Base-by-base conservation (phyloP, 2,113 vertebrate species). In the Hystrix cristata region DNA sequence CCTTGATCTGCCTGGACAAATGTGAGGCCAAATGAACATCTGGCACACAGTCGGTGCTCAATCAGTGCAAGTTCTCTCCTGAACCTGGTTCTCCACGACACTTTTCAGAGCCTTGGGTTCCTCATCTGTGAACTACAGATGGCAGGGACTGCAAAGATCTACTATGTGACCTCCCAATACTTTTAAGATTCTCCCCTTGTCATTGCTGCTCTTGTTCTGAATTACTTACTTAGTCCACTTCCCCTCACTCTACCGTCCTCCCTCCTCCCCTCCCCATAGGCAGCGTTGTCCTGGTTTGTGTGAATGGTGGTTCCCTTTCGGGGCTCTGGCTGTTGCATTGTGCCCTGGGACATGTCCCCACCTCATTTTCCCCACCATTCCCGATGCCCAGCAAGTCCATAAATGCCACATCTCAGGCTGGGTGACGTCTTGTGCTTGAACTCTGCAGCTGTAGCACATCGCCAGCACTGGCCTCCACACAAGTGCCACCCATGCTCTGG, bases 401-500 rank as follows among this genome's bases (percentile, higher is more conserved):
- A 82, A 27, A n/a, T 1, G 25, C 18, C 25, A 2, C 3, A 8
- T 5, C 46, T 59, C 71, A 31, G 53, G 18, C 80, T 10, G 55
- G 25, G n/a, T 34, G n/a, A 7, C n/a, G n/a, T 51, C 12, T 59
- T 31, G 34, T 25, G 16, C 48, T 27, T 7, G 7, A 74, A 19
- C 0, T 38, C 1, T 5, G 13, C 31, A 0, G 1, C 13, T 0
- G 27, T 12, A 38, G 38, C 23, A 2, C 9, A 5, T 1, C 3
- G 5, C 53, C n/a, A 4, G 15, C n/a, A 13, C 18, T 46, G n/a
- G 4, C 10, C 18, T 34, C 18, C 64, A 1, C 4, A 1, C 31
- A n/a, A 12, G 53, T 4, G 5, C 19, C 31, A 1, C n/a, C n/a
- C 21, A 4, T 7, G 19, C 15, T 8, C 12, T 16, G 1, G n/a